Conservation (phyloP, 2,888 invertebrate genomes). For the Thalpophila matura region DNA sequence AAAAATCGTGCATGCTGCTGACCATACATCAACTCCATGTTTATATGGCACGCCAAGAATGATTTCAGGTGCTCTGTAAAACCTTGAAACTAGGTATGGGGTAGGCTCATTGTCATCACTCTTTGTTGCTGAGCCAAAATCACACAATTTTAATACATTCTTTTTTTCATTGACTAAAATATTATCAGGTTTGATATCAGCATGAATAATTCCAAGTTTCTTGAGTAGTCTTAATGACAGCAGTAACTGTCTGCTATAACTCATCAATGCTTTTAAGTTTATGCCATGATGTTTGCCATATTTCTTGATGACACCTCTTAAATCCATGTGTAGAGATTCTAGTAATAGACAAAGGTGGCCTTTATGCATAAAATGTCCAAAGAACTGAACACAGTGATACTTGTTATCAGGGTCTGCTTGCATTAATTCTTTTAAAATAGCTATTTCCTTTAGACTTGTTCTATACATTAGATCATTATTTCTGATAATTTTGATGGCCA, state of each 20-base stretch:
- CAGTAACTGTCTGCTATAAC: constrained; percentile 98
- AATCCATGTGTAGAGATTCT: constrained; percentile 98
- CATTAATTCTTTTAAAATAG: constrained; percentile 97
- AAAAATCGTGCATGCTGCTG: constrained; percentile 99
- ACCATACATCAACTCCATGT: constrained; percentile 99
- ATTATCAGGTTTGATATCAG: constrained; percentile 99
- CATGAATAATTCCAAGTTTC: constrained; percentile 98
- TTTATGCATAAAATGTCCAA: constrained; percentile 98
- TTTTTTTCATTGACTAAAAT: constrained; percentile 99
- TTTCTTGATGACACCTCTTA: constrained; percentile 97
- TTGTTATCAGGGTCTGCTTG: constrained; percentile 99
- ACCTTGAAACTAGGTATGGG: constrained; percentile 99
- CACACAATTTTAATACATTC: constrained; percentile 98
- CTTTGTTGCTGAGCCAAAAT: constrained; percentile 99
- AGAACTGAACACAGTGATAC: constrained; percentile 96
- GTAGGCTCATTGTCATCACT: constrained; percentile 98
- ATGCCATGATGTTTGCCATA: constrained; percentile 99
- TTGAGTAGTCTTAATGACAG: constrained; percentile 97
- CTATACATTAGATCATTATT: constrained; percentile 99
- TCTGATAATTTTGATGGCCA: constrained; percentile 99
- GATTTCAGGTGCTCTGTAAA: constrained; percentile 99
- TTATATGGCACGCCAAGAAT: constrained; percentile 99
- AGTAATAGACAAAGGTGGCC: constrained; percentile 99
- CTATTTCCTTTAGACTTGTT: constrained; percentile 98
- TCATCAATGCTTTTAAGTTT: constrained; percentile 98